Evolutionary conservation across 2,888 invertebrate genomes (phyloP), one percentile per base, ranked within the genome.

Genomic region (Volucella inanis): DNA sequence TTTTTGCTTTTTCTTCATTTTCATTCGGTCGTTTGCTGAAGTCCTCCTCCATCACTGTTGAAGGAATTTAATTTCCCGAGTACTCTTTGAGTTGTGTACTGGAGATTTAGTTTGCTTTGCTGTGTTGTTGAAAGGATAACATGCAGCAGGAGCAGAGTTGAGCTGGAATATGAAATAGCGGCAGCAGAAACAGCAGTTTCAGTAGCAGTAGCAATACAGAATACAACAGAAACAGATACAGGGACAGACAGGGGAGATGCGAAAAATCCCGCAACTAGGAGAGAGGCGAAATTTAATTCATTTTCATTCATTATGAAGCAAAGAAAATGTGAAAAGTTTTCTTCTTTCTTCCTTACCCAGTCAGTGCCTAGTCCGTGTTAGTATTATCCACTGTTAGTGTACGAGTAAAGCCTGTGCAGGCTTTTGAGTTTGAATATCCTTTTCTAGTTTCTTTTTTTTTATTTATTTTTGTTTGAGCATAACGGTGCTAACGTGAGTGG

Each of bases 31-130:
- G 49, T 57, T 76, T 41, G 67, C 61, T 64, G 55, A 72, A 80
- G 80, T 76, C 71, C 72, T 80, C 62, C 67, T 80, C 62, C 67
- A 77, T 76, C 50, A 49, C 55, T 67, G 31, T 61, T 72, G 85
- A 76, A 31, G 31, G 31, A 80, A 85, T 85, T 85, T 81, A 85
- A 85, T 85, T 85, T 85, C 55, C 71, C 76, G 62, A 80, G 79
- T 72, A 80, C 72, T 74, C 85, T 81, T 81, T 76, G 67, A 76
- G 67, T 61, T 80, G 59, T 80, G 70, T 72, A 67, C 54, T 57
- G 64, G 55, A 83, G 71, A 83, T 68, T 80, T 76, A 75, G 80
- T 85, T 85, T 84, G 65, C 57, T 79, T 83, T 75, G 61, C 77
- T 50, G 54, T 31, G 70, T 65, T 67, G 55, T 39, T 80, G 61